These are phyloP conservation scores for Drymodes brunneopygia DNA, from an alignment of 2,113 vertebrate species.

Conservation along the genomic window DNA sequence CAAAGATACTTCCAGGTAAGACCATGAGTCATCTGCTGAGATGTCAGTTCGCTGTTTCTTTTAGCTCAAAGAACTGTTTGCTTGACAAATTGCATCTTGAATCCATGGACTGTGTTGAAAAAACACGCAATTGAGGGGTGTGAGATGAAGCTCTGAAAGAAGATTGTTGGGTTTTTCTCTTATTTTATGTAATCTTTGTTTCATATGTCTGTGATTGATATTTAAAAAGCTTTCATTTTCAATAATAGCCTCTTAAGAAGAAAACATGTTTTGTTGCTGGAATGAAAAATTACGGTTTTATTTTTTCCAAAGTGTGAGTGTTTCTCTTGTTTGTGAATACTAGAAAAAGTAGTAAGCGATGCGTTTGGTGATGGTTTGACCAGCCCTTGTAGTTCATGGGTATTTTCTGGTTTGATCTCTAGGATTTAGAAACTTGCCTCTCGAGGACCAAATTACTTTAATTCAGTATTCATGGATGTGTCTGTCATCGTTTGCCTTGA, in stretches of 20 bases:
- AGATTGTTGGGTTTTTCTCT: background rate
- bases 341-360: background rate
- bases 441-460: conserved; percentile 99
- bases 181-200: background rate
- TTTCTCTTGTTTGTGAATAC: background rate
- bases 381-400: conserved; percentile 7
- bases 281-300: background rate
- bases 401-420: conserved; percentile 66
- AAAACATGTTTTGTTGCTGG: background rate
- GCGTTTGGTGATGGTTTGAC: background rate
- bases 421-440: conserved; percentile 98
- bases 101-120: background rate
- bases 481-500: conserved; percentile 97
- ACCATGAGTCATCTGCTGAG: background rate
- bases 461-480: conserved; percentile 99
- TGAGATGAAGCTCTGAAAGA: background rate
- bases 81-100: background rate
- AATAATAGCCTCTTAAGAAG: background rate
- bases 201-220: background rate
- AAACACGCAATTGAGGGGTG: fast-evolving
- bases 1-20: conserved; percentile 99
- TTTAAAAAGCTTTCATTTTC: background rate
- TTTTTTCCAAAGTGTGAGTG: background rate
- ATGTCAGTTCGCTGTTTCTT: background rate
- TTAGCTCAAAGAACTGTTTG: background rate